Conservation (phyloP, 2,888 invertebrate genomes). For the Philonicus albiceps region DNA sequence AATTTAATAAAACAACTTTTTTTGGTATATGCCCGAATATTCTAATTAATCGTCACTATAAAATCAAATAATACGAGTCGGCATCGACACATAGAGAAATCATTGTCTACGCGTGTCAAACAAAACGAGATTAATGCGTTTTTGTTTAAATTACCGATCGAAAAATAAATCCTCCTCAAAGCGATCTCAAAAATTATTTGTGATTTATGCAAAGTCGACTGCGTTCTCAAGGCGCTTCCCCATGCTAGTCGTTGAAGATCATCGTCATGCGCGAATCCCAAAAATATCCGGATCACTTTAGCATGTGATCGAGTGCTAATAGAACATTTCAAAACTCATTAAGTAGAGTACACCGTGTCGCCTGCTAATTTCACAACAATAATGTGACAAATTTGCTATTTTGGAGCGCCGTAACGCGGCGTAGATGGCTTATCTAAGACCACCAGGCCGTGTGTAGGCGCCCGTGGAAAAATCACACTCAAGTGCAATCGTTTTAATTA, state of each 20-base stretch:
- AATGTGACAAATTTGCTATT: not conserved
- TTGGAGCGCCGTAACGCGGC: not conserved
- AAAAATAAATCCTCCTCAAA: not conserved
- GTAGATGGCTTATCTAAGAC: not conserved
- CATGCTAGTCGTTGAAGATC: not conserved
- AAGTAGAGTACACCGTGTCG: not conserved
- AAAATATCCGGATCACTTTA: not conserved
- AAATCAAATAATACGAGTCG: not conserved
- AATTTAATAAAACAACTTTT: not conserved
- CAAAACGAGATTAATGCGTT: not conserved
- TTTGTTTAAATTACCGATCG: not conserved
- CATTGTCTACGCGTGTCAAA: not conserved
- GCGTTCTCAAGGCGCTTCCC: not conserved
- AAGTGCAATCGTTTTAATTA: not conserved
- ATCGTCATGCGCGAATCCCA: not conserved
- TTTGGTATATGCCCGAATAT: not conserved
- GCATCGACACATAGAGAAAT: not conserved
- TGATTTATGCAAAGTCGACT: not conserved
- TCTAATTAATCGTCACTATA: not conserved
- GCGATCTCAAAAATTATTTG: not conserved
- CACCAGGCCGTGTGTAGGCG: not conserved
- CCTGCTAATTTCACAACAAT: not conserved
- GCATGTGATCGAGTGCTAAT: conserved; percentile 22
- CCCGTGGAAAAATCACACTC: not conserved
- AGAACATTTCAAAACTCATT: not conserved